phyloP scores from a whole-genome alignment of 1,140 invertebrate genomes.

The Rhizoglyphus robini region DNA sequence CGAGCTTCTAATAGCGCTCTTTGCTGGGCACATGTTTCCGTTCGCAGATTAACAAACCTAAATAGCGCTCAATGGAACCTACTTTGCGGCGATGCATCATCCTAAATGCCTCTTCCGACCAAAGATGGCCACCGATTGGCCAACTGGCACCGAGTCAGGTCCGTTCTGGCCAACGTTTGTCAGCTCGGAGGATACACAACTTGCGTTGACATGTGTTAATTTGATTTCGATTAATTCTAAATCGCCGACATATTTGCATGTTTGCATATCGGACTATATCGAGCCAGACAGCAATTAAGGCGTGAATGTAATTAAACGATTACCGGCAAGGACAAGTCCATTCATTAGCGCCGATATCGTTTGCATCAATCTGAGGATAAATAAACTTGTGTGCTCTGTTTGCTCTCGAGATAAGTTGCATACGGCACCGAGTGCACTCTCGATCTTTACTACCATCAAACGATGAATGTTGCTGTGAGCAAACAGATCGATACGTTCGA shows the following conservation, averaged over 20 bases:
- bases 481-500: conserved; percentile 4
- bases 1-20: neutral
- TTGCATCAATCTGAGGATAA: conserved; percentile 2
- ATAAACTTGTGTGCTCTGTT: neutral
- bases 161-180: no score
- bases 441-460: neutral
- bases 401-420: neutral
- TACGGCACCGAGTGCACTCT: no score
- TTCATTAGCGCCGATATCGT: neutral
- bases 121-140: no score
- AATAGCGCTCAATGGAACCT: conserved; percentile 4
- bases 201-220: conserved; percentile 6
- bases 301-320: neutral
- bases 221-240: conserved; percentile 1
- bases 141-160: no score
- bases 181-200: no score
- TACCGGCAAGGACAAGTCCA: neutral
- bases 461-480: neutral
- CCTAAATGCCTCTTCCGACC: neutral
- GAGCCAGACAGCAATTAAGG: neutral
- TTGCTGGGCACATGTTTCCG: conserved; percentile 9
- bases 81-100: neutral
- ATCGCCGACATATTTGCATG: neutral
- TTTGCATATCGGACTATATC: neutral
- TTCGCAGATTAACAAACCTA: conserved; percentile 3